Conservation (phyloP, 2,113 vertebrate species). For the Oncorhynchus masou region DNA sequence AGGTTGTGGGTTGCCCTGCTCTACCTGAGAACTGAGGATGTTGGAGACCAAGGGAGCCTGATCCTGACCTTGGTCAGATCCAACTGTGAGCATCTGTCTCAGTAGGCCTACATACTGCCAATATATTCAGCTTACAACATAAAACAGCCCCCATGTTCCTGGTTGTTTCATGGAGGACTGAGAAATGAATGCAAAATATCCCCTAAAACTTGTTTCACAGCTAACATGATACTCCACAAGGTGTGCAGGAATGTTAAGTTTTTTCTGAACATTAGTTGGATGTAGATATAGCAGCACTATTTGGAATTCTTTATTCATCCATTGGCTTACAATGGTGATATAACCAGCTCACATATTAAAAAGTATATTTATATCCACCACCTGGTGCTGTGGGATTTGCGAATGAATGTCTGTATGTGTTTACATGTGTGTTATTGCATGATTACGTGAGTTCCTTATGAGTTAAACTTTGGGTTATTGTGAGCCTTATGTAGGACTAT, state of each 20-base stretch:
- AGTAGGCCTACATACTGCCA: not conserved
- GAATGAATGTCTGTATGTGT: constrained; percentile 8
- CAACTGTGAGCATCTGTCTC: not conserved
- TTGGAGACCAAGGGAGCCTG: not conserved
- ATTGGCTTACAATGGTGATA: constrained; percentile 4
- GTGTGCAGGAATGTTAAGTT: too few species aligned
- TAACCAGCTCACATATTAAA: constrained; percentile 13
- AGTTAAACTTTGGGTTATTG: not conserved
- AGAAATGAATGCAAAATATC: not conserved
- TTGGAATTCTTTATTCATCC: not conserved
- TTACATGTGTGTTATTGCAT: not conserved
- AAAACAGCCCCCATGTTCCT: not conserved
- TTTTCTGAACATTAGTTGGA: not conserved
- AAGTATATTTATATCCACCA: constrained; percentile 41
- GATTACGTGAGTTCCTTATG: not conserved
- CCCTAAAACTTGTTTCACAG: not conserved
- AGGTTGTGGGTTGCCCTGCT: too few species aligned
- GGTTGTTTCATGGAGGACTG: not conserved
- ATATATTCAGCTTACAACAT: too few species aligned
- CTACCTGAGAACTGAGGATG: too few species aligned
- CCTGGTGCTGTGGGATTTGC: constrained; percentile 21
- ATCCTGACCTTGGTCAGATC: not conserved
- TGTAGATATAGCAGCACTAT: not conserved
- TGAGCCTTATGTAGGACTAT: not conserved
- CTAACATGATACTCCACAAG: too few species aligned